Base-by-base conservation (phyloP, 2,797 vertebrate species). In the Rhinogobio ventralis region DNA sequence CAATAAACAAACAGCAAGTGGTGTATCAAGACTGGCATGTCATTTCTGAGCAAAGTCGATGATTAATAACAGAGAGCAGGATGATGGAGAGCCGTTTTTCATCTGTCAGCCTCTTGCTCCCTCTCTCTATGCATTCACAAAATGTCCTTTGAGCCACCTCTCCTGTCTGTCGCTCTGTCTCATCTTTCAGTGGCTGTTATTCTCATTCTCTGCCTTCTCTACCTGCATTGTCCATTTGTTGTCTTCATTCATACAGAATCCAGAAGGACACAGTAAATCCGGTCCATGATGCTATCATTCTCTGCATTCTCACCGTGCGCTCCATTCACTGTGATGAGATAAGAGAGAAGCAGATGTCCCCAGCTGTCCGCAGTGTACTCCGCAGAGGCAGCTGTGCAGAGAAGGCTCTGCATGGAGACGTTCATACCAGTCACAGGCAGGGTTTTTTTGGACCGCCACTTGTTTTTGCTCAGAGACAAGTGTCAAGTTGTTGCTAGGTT, bases 21-120 rank as follows among this genome's bases (percentile, higher is more conserved):
- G 81, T 67, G 45, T 28, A 73, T 62, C 7, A 49, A 82, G 87
- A 88, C 85, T 33, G 71, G 73, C 85, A 79, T 49, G 83, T 85
- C 83, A 79, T 84, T 76, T 88, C 78, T 72, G 82, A 85, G 79
- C 72, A 28, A 81, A 79, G 78, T 57, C 53, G 30, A 84, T 89
- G 87, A 89, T 88, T 74, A 84, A 89, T 89, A 88, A 62, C 13
- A 83, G 53, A 85, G 60, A 81, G 81, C 76, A 72, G 74, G 78
- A 73, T 87, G 89, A 88, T 79, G 39, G 68, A 88, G 79, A 85
- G 72, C 42, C 49, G 55, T 74, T 57, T 83, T 84, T 46, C 69
- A 67, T 78, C 77, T 73, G 78, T 82, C 28, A 80, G 57, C 67
- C 68, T 49, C 33, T 72, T 8, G 23, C 60, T 78, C 55, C 57